A percentile compares a stretch with the other conserved stretches of the same genome.
phyloP scores from a whole-genome alignment of 2,888 invertebrate species.

The Spodoptera picta region DNA sequence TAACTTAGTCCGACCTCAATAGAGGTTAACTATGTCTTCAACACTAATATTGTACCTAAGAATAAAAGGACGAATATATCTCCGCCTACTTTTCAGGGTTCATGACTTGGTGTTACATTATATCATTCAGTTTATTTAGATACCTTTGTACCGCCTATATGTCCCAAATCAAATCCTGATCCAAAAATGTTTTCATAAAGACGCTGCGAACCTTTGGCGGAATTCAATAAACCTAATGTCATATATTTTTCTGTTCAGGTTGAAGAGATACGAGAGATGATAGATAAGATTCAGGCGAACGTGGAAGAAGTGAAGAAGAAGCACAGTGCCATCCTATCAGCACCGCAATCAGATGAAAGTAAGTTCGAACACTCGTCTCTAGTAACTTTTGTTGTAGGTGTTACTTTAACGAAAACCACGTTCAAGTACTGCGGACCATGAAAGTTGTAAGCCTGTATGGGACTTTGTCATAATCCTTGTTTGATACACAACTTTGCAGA shows the following conservation, averaged over 20 bases:
- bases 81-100: too few relatives aligned
- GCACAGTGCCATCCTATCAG: conserved; percentile 99
- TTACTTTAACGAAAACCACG: too few relatives aligned
- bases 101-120: too few relatives aligned
- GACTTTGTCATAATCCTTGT: conserved; percentile 4
- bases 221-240: conserved; percentile 3
- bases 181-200: background rate
- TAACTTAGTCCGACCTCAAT: too few relatives aligned
- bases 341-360: conserved; percentile 99
- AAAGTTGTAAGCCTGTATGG: background rate
- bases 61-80: too few relatives aligned
- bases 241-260: conserved; percentile 90
- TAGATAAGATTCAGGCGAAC: conserved; percentile 99
- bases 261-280: conserved; percentile 99
- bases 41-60: too few relatives aligned
- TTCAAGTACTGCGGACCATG: too few relatives aligned
- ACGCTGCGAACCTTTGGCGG: background rate
- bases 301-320: conserved; percentile 99
- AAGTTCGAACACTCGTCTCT: conserved; percentile 76
- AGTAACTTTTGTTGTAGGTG: too few relatives aligned
- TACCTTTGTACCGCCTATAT: too few relatives aligned
- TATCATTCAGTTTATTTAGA: too few relatives aligned
- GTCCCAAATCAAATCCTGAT: too few relatives aligned
- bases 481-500: background rate
- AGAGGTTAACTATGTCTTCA: too few relatives aligned